Percentiles rank a stretch among this genome's conserved stretches.
phyloP scores from a whole-genome alignment of 2,113 vertebrate species.

The Microcebus murinus region DNA sequence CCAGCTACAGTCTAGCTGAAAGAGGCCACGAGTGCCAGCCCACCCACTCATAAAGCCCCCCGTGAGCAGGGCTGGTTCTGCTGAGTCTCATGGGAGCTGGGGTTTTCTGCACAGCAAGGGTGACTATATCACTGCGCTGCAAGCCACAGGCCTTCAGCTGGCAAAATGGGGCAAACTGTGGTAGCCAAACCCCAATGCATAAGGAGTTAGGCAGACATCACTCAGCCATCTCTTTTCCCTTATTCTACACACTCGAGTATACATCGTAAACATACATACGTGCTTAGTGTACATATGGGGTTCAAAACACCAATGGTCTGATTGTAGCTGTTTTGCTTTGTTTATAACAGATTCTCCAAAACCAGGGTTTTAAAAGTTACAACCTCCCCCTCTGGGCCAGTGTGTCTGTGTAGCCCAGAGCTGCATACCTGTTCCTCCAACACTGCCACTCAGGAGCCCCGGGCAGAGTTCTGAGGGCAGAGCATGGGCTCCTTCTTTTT shows the following conservation, averaged over 20 bases:
- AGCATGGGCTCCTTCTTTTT: not conserved
- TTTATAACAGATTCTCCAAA: not conserved
- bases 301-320: not conserved
- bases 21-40: not conserved
- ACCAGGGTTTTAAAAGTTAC: not conserved
- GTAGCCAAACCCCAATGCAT: not conserved
- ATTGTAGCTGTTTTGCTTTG: not conserved
- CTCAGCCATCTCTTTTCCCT: not conserved
- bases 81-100: not conserved
- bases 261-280: not conserved
- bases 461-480: not conserved
- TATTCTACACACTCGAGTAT: not conserved
- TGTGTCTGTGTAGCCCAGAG: not conserved
- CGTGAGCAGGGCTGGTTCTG: not conserved
- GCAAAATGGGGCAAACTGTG: not conserved
- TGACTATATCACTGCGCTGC: not conserved
- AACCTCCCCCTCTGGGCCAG: not conserved
- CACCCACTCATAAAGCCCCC: fast-evolving
- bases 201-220: not conserved
- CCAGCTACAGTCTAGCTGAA: not conserved
- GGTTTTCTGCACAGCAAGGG: not conserved
- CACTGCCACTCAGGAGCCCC: not conserved
- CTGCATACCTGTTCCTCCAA: not conserved
- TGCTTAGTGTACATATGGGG: not conserved
- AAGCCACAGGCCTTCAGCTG: not conserved